Evolutionary conservation across 2,797 vertebrate species (phyloP).

Genomic region (Acropternis orthonyx): DNA sequence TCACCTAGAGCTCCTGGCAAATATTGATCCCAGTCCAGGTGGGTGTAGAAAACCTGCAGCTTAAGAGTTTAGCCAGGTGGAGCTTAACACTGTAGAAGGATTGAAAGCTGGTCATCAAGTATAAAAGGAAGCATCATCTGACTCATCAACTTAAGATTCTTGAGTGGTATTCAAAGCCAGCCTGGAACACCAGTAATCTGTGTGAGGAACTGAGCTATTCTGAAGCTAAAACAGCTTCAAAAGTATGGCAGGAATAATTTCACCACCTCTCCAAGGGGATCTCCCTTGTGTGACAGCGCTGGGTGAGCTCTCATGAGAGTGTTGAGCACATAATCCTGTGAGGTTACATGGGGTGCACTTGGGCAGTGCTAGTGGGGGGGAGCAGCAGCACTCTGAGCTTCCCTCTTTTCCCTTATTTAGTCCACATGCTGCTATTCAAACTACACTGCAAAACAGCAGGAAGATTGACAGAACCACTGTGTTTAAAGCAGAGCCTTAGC

Average conservation of each 20-base stretch:
- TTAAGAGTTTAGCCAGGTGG: background rate
- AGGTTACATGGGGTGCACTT: background rate
- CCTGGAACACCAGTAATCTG: background rate
- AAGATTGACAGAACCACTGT: background rate
- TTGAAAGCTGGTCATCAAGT: background rate
- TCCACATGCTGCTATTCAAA: background rate
- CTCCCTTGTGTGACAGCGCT: background rate
- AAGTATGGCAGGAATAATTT: background rate
- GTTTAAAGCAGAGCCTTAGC: background rate
- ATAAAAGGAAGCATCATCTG: background rate
- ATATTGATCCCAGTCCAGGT: slow-evolving; percentile 99
- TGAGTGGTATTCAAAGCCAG: background rate
- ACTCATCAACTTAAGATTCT: background rate
- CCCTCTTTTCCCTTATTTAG: background rate
- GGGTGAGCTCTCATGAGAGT: background rate
- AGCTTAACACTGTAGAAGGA: background rate
- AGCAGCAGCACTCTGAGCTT: background rate
- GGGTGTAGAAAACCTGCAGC: background rate
- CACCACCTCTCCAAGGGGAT: background rate
- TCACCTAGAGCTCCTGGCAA: slow-evolving; percentile 94
- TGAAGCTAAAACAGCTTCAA: background rate
- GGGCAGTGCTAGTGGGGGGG: background rate
- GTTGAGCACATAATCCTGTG: background rate
- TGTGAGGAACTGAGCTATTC: background rate
- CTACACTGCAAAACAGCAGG: background rate